Evolutionary conservation across 2,888 invertebrate species (phyloP).

Genomic region (Steinernema hermaphroditum): DNA sequence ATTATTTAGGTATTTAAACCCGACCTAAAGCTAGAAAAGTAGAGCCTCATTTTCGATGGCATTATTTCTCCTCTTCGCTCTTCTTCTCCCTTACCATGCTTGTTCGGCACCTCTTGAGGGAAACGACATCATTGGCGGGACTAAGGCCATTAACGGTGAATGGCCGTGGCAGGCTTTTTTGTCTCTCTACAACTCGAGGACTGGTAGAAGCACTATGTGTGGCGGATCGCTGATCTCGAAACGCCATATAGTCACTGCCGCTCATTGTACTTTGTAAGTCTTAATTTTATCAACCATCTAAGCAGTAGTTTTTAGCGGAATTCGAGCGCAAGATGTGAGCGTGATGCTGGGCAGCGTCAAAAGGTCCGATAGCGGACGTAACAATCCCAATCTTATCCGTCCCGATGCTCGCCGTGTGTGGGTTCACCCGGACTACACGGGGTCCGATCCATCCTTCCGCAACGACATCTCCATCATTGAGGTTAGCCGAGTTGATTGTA

Average conservation of each 20-base stretch:
- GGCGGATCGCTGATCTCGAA: conserved; percentile 14
- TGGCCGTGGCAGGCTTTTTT: conserved; percentile 19
- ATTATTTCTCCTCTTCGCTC: no score
- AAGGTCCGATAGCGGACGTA: background rate
- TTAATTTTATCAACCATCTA: background rate
- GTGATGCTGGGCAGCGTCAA: conserved; percentile 18
- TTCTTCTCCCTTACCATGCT: no score
- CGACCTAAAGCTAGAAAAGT: no score
- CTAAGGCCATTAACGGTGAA: background rate
- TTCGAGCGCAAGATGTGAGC: background rate
- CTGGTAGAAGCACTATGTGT: background rate
- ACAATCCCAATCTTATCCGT: background rate
- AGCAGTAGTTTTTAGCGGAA: background rate
- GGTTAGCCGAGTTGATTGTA: background rate
- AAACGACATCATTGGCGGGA: conserved; percentile 11
- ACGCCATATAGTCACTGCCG: conserved; percentile 3
- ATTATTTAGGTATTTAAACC: no score
- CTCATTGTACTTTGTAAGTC: conserved; percentile 20
- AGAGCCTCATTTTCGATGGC: no score
- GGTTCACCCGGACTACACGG: conserved; percentile 6
- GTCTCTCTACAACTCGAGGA: background rate
- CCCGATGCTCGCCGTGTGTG: background rate
- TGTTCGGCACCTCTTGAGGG: background rate
- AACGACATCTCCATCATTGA: conserved; percentile 27
- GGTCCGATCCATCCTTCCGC: background rate